Evolutionary conservation across 2,888 invertebrate species (phyloP).

Genomic region (Lamproptera curius): DNA sequence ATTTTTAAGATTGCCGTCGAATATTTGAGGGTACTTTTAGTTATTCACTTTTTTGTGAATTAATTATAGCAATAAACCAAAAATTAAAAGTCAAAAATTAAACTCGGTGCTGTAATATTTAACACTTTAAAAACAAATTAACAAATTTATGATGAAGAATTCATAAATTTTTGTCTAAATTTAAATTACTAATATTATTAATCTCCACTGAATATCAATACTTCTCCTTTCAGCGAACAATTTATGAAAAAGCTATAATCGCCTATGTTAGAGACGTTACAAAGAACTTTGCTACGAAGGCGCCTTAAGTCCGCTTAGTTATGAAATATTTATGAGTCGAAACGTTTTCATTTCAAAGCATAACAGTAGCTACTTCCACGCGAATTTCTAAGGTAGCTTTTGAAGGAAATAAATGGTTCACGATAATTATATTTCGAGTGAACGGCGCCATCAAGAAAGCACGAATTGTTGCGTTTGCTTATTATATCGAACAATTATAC

Average conservation of each 20-base stretch:
- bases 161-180: no score
- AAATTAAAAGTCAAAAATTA: no score
- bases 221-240: conserved; percentile 6
- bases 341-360: conserved; percentile 34
- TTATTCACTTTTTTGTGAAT: no score
- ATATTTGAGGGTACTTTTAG: no score
- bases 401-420: conserved; percentile 33
- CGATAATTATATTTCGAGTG: conserved; percentile 30
- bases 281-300: conserved; percentile 27
- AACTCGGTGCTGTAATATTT: no score
- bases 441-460: conserved; percentile 21
- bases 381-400: conserved; percentile 35
- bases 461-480: conserved; percentile 15
- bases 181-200: no score
- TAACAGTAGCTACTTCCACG: conserved; percentile 27
- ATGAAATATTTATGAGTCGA: conserved; percentile 53
- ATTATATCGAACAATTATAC: conserved; percentile 9
- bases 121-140: no score
- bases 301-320: conserved; percentile 34
- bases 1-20: no score
- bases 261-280: conserved; percentile 25
- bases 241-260: conserved; percentile 16
- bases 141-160: no score
- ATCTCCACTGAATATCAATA: no score
- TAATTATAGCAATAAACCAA: no score